Evolutionary conservation across 2,113 vertebrate species (phyloP).

Genomic region (Crotophaga sulcirostris): DNA sequence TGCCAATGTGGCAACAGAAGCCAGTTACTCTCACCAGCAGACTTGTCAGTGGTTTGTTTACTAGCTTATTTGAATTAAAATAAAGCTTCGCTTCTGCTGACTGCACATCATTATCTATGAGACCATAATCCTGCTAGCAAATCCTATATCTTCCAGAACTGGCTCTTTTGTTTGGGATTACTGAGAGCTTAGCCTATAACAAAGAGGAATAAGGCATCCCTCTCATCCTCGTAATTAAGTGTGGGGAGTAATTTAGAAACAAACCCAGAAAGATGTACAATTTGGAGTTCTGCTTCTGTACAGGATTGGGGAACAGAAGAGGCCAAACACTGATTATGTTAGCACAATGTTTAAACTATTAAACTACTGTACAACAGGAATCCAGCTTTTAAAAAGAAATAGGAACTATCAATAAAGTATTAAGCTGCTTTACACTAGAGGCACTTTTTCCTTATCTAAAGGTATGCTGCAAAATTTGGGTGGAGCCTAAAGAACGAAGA

Average conservation of each 20-base stretch:
- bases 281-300: conserved; percentile 81
- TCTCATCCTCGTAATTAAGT: conserved; percentile 99
- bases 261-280: conserved; percentile 87
- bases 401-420: conserved; percentile 63
- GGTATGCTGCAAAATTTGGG: conserved; percentile 64
- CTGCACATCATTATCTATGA: conserved; percentile 94
- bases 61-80: conserved; percentile 99
- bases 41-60: conserved; percentile 96
- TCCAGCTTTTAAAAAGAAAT: conserved; percentile 73
- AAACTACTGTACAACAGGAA: conserved; percentile 74
- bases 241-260: conserved; percentile 97
- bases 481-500: not conserved
- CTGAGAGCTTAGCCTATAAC: conserved; percentile 97
- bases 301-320: conserved; percentile 72
- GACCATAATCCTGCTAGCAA: conserved; percentile 92
- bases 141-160: conserved; percentile 94
- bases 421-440: conserved; percentile 38
- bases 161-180: conserved; percentile 99
- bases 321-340: conserved; percentile 79
- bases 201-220: conserved; percentile 98
- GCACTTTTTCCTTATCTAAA: conserved; percentile 60
- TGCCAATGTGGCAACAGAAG: conserved; percentile 81
- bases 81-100: conserved; percentile 94
- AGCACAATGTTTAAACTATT: conserved; percentile 79
- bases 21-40: conserved; percentile 83